phyloP scores from a whole-genome alignment of 2,888 invertebrate genomes.

The Zonitis immaculata region DNA sequence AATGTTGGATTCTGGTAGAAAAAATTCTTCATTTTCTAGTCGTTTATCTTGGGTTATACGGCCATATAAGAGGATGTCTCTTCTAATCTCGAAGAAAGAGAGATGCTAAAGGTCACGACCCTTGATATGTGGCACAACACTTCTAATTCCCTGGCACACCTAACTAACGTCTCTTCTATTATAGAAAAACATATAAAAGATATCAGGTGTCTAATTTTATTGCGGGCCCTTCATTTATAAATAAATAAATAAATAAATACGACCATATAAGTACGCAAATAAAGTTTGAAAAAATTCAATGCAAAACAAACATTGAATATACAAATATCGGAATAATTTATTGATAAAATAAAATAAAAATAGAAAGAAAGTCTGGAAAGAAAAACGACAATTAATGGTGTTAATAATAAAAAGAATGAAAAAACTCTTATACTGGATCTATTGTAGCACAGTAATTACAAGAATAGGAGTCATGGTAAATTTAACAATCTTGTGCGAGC shows the following conservation, averaged over 20 bases:
- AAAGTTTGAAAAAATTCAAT: too few relatives aligned
- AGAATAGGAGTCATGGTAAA: conserved; percentile 1
- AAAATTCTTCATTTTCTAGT: conserved; percentile 6
- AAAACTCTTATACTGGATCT: neutral
- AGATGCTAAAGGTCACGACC: conserved; percentile 29
- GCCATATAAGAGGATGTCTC: conserved; percentile 21
- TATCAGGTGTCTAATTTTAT: conserved; percentile 27
- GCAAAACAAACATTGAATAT: neutral
- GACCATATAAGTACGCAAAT: conserved; percentile 1
- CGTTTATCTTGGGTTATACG: conserved; percentile 9
- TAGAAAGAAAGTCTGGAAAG: too few relatives aligned
- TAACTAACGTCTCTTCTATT: conserved; percentile 20
- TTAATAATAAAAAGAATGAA: neutral
- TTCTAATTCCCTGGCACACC: conserved; percentile 27
- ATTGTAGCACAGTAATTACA: neutral
- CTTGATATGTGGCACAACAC: conserved; percentile 33
- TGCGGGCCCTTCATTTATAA: conserved; percentile 11
- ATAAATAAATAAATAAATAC: neutral
- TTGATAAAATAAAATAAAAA: too few relatives aligned
- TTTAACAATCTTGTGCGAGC: conserved; percentile 3
- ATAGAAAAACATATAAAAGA: conserved; percentile 19
- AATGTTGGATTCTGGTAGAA: conserved; percentile 1
- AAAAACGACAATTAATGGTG: neutral
- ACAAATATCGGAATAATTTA: conserved; percentile 1
- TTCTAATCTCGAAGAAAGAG: conserved; percentile 24